A percentile compares a stretch with the other conserved stretches of the same genome.
Conservation (phyloP, 2,797 vertebrate species). For the Orestias chungarensis region DNA sequence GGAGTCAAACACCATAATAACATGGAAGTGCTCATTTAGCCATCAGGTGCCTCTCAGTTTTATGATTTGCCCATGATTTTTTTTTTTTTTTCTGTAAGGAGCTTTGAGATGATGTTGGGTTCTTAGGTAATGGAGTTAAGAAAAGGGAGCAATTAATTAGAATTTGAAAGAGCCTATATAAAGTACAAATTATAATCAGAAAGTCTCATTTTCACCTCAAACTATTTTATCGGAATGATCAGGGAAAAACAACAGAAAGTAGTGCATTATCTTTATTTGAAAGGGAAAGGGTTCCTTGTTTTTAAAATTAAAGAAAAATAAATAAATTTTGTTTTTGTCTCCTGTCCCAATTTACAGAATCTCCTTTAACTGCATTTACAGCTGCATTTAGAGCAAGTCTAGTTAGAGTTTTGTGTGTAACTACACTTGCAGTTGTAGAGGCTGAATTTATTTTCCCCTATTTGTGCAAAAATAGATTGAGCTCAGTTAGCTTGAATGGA, state of each 20-base stretch:
- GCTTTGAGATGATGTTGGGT: background rate
- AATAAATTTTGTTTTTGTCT: background rate
- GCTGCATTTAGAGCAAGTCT: background rate
- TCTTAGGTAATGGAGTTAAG: conserved; percentile 7
- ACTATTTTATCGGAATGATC: background rate
- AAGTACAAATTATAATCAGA: background rate
- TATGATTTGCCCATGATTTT: conserved; percentile 29
- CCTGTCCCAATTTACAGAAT: background rate
- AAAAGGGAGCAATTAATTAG: conserved; percentile 39
- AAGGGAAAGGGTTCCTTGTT: background rate
- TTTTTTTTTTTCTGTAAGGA: conserved; percentile 23
- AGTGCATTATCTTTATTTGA: background rate
- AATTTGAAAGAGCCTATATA: conserved; percentile 14
- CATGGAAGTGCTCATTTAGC: conserved; percentile 28
- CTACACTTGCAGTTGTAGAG: background rate
- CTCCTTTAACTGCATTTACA: background rate
- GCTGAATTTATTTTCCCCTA: background rate
- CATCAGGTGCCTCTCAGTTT: conserved; percentile 53
- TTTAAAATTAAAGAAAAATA: background rate
- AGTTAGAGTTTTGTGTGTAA: background rate
- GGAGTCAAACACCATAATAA: conserved; percentile 28
- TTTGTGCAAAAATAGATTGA: background rate
- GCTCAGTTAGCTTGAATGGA: background rate
- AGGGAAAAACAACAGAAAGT: background rate
- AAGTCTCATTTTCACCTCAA: background rate